Evolutionary conservation across 2,888 invertebrate species (phyloP).

Genomic region (Fragum whitleyi): DNA sequence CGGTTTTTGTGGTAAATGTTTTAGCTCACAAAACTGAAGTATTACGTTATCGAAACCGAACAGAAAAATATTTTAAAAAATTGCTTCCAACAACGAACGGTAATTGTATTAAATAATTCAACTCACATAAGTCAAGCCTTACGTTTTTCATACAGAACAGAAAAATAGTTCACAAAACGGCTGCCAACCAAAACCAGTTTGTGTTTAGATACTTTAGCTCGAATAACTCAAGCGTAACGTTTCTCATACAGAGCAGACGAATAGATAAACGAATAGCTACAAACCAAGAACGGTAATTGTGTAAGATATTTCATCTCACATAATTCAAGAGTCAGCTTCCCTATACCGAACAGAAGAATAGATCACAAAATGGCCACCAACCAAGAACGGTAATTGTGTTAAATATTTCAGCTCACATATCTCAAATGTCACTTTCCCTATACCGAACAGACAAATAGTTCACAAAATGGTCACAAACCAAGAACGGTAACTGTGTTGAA

Average conservation of each 20-base stretch:
- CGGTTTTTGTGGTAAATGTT: conserved; percentile 37
- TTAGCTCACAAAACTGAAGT: conserved; percentile 35
- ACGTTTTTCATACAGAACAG: conserved; percentile 52
- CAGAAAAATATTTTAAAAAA: conserved; percentile 37
- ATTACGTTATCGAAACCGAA: conserved; percentile 51
- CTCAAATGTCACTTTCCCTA: conserved; percentile 47
- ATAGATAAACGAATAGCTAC: conserved; percentile 35
- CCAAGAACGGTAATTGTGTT: conserved; percentile 43
- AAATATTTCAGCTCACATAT: conserved; percentile 39
- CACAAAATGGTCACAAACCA: conserved; percentile 40
- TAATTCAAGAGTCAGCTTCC: conserved; percentile 45
- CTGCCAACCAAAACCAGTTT: conserved; percentile 48
- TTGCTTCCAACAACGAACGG: conserved; percentile 46
- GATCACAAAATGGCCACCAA: conserved; percentile 43
- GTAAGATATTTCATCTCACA: conserved; percentile 42
- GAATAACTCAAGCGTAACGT: conserved; percentile 35
- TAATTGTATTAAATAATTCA: conserved; percentile 41
- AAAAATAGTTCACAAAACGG: conserved; percentile 37
- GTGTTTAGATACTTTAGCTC: conserved; percentile 41
- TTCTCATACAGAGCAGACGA: conserved; percentile 50
- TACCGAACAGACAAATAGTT: conserved; percentile 43
- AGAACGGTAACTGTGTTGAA: conserved; percentile 43
- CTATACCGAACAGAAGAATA: conserved; percentile 44
- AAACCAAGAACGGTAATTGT: conserved; percentile 53
- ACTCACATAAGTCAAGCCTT: conserved; percentile 33